phyloP scores from a whole-genome alignment of 2,797 vertebrate genomes.

The Trachurus trachurus region DNA sequence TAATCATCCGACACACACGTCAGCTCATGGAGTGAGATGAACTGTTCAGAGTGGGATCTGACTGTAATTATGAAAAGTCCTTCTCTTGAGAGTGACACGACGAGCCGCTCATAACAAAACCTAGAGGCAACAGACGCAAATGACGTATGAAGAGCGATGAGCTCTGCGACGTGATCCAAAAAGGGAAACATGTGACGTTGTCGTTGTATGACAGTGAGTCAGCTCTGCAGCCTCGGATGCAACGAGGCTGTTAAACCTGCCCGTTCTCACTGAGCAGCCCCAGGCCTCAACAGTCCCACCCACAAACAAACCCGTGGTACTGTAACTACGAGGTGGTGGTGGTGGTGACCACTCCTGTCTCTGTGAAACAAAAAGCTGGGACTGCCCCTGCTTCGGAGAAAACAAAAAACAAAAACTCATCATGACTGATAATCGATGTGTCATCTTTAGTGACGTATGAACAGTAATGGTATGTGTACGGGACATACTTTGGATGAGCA shows the following conservation, averaged over 20 bases:
- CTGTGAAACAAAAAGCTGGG: slow-evolving; percentile 32
- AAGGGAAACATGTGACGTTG: slow-evolving; percentile 51
- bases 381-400: slow-evolving; percentile 3
- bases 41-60: background rate
- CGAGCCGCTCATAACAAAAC: slow-evolving; percentile 7
- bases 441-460: background rate
- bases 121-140: background rate
- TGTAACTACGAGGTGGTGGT: background rate
- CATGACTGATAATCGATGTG: background rate
- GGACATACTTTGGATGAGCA: background rate
- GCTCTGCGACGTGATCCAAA: slow-evolving; percentile 35
- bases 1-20: background rate
- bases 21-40: background rate
- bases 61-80: background rate
- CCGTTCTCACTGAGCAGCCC: background rate
- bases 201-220: slow-evolving; percentile 44
- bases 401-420: background rate
- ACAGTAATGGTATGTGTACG: no score
- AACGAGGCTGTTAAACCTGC: slow-evolving; percentile 37
- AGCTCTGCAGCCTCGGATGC: slow-evolving; percentile 27
- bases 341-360: slow-evolving; percentile 27
- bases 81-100: background rate
- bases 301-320: slow-evolving; percentile 31
- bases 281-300: slow-evolving; percentile 38
- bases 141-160: slow-evolving; percentile 7